Evolutionary conservation across 1,140 invertebrate species (phyloP), one percentile per base, ranked within the genome.

Genomic region (Sycophaga agraensis): DNA sequence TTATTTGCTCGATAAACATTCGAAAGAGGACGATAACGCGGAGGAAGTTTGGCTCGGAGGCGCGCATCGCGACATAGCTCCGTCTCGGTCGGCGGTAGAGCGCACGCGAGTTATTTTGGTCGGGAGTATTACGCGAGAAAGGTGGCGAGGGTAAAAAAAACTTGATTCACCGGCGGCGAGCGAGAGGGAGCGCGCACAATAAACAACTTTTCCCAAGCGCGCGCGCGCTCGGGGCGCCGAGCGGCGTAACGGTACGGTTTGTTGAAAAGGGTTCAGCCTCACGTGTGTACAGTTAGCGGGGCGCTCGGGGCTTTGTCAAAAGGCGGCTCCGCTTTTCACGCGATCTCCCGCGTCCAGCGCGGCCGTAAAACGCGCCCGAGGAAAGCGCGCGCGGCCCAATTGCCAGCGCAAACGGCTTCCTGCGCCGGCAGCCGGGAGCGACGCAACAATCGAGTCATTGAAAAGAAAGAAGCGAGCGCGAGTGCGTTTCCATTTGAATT

Each of bases 131-230:
- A 11, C 28, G 11, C 11, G 28, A 31, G 28, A 31, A 31, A 31
- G 28, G 4, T 11, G 28, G 11, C 11, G 28, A 11, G 28, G 11
- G 40, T 7, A 42, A 42, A 17, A 42, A 16, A 42, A 42, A 16
- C 14, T 14, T 39, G 16, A 39, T 39, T n/a, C 35, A 39, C 16
- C 16, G 2, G 3, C 35, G 9, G 16, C 35, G 12, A 4, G 35
- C 35, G n/a, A n/a, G n/a, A n/a, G n/a, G n/a, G 14, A 24, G 35
- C 22, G 28, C 26, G 16, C 39, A 6, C 24, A 60, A 48, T 48
- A 54, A 46, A 26, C 31, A 61, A 55, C 51, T 43, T 63, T 63
- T 63, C 46, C 60, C 53, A 56, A 17, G 26, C 24, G 14, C n/a
- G 26, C 24, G 14, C n/a, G 51, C 7, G 21, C 28, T 35, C 34